Percentiles rank a stretch among this genome's conserved stretches.
These are phyloP conservation scores for Thamnophis elegans DNA, from an alignment of 2,797 vertebrate species.

Conservation along the genomic window DNA sequence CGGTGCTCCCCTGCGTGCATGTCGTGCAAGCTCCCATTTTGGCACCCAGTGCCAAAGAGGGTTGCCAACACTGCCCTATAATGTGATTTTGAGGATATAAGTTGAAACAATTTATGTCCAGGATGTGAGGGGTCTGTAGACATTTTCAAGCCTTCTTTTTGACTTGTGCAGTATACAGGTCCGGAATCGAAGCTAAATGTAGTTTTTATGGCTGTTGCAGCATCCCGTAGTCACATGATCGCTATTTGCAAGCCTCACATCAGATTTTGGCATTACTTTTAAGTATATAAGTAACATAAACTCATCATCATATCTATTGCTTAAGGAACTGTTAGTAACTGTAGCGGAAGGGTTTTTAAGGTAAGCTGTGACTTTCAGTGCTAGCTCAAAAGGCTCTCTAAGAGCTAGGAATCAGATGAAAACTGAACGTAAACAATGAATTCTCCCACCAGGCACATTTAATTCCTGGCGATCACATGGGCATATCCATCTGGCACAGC, in stretches of 20 bases:
- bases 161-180: background rate
- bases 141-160: too few species aligned
- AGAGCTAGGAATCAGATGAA: background rate
- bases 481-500: background rate
- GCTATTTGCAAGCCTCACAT: background rate
- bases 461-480: background rate
- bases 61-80: too few species aligned
- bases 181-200: background rate
- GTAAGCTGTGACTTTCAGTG: background rate
- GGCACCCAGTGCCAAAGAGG: too few species aligned
- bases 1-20: too few species aligned
- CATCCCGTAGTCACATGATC: background rate
- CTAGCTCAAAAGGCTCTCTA: background rate
- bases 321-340: background rate
- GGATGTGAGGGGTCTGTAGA: too few species aligned
- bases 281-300: background rate
- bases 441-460: background rate
- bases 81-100: background rate
- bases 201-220: background rate
- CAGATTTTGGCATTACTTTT: background rate
- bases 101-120: background rate
- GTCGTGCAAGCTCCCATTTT: too few species aligned
- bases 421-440: background rate
- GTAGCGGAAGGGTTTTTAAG: background rate
- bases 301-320: background rate